Percentiles rank a stretch among this genome's conserved stretches.
These are phyloP conservation scores for Plutella xylostella DNA, from an alignment of 2,888 invertebrate genomes.

Conservation along the genomic window DNA sequence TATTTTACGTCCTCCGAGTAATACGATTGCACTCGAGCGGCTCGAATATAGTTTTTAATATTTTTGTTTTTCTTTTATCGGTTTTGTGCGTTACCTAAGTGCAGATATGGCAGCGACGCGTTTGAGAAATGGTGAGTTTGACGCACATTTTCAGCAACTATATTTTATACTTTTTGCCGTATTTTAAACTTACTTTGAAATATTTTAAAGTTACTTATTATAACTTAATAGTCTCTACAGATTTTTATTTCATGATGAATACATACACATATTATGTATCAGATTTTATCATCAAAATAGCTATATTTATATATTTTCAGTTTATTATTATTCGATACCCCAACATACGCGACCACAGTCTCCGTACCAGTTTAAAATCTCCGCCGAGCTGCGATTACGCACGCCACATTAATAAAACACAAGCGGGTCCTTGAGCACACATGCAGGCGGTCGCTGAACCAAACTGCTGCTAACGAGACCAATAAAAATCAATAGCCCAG, in stretches of 20 bases:
- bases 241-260: no score
- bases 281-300: no score
- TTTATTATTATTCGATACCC: no score
- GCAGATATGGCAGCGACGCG: constrained; percentile 29
- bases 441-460: constrained; percentile 10
- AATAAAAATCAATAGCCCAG: constrained; percentile 13
- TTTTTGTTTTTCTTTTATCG: constrained; percentile 47
- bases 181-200: background rate
- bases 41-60: constrained; percentile 44
- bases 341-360: no score
- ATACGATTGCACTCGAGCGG: constrained; percentile 64
- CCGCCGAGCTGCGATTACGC: no score
- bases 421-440: no score
- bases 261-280: no score
- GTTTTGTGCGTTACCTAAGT: constrained; percentile 53
- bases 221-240: no score
- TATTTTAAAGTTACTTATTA: background rate
- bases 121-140: constrained; percentile 43
- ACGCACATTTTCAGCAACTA: background rate
- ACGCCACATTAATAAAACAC: no score
- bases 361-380: no score
- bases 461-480: constrained; percentile 9
- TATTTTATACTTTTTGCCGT: no score
- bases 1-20: constrained; percentile 49
- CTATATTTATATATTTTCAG: no score